Base-by-base conservation (phyloP, 1,140 invertebrate species). In the Cryptotermes secundus region DNA sequence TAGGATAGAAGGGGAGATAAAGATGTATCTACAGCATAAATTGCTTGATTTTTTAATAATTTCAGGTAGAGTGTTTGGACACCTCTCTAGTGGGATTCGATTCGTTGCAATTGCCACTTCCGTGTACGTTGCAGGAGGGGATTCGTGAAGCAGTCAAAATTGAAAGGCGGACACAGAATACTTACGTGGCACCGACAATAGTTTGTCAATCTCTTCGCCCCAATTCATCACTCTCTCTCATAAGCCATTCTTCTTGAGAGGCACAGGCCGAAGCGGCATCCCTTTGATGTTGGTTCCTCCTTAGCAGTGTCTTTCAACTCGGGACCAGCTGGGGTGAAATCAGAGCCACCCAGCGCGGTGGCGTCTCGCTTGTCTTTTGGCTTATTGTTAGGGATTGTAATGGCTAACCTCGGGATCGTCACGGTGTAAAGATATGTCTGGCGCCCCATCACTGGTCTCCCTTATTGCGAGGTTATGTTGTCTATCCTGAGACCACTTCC, bases 381-480 rank as follows among this genome's bases (percentile, higher is more conserved):
- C 59, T 72, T 6, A 72, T 72, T 72, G 59, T 72, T 72, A 72
- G n/a, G 26, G n/a, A 72, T 31, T 31, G 59, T 72, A 72, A 72
- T 72, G 59, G 14, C 26, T 31, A 26, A 31, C 59, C 59, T 31
- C 26, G 59, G 59, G 59, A 72, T 72, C 59, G 59, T 72, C 59
- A 72, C 59, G 59, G 59, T 72, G 59, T 72, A 26, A 72, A 72
- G 31, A 72, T 72, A 72, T 72, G 59, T 72, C 59, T 72, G 59
- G 59, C 59, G 59, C 59, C 59, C 59, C n/a, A 26, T 31, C 59
- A 7, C 59, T n/a, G 2, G n/a, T 22, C 45, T 22, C 16, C 19
- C 16, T 49, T 14, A 42, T 22, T 49, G 45, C 45, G 19, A 49
- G 22, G 45, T 14, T 49, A 49, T 3, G 45, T 49, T 49, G 22